Evolutionary conservation across 2,888 invertebrate species (phyloP), one percentile per base, ranked within the genome.

Genomic region (Sabatieria punctata): DNA sequence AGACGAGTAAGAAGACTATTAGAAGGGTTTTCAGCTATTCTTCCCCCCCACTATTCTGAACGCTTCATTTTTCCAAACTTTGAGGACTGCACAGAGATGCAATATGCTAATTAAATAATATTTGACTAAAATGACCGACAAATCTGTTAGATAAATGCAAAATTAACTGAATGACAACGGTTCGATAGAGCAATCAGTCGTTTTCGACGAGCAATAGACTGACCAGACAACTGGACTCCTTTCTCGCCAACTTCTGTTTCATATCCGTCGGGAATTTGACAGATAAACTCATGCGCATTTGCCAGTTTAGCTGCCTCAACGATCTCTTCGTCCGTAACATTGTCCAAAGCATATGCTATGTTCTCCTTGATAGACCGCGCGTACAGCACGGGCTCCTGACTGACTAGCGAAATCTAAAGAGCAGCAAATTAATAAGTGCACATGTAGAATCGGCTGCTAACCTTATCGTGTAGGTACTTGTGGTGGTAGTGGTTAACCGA

Each of bases 341-440:
- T 49, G 18, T 49, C 45, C 37, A 65, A 44, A 15, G 70, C 70
- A 54, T 70, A 70, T 19, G 62, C 55, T 40, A 70, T 69, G 54
- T 70, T 70, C 43, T 64, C 61, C 2, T 52, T 51, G 24, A 70
- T 62, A 1, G 65, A 61, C 25, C 67, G 53, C 2, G 67, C 69
- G 58, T 66, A 70, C 33, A 70, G 57, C 1, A 69, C 65, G 8
- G 70, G 70, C 48, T 70, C 70, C 54, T 70, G 69, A 3, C 67
- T 65, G 22, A 70, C 69, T 36, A 69, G 51, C 2, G 68, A 57
- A 6, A 64, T 52, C 61, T 63, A 33, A 33, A 33, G 33, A n/a
- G n/a, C 13, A 33, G 33, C 11, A 33, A 33, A 33, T 13, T 13
- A 33, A 33, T 11, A 33, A 33, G 33, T 13, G n/a, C 13, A n/a